Percentiles rank a stretch among this genome's conserved stretches.
Evolutionary conservation across 2,888 invertebrate species (phyloP).

Genomic region (Trypoxylon attenuatum): DNA sequence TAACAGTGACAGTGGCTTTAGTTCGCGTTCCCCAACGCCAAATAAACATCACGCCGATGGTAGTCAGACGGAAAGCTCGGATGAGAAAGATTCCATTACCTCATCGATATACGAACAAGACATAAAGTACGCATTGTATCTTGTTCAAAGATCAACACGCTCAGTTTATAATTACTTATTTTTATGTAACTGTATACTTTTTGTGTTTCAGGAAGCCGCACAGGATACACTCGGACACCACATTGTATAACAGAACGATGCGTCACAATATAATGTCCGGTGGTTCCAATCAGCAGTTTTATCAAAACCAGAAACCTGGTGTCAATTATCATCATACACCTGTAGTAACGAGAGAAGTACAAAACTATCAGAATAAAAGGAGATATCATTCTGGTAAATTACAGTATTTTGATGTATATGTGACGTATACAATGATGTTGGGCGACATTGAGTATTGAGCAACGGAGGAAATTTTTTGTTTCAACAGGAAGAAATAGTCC

Average conservation of each 20-base stretch:
- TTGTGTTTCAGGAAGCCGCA: conserved; percentile 56
- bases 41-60: conserved; percentile 65
- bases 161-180: neutral
- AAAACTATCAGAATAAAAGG: conserved; percentile 69
- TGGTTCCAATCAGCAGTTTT: conserved; percentile 62
- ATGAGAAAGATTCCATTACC: conserved; percentile 68
- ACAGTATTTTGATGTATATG: neutral
- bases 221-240: conserved; percentile 45
- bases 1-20: conserved; percentile 70
- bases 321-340: conserved; percentile 54
- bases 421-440: neutral
- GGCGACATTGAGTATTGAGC: neutral
- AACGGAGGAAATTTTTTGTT: neutral
- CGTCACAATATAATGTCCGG: conserved; percentile 55
- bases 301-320: conserved; percentile 61
- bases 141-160: neutral
- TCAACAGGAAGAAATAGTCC: conserved; percentile 64
- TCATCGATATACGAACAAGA: conserved; percentile 61
- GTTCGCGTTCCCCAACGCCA: conserved; percentile 71
- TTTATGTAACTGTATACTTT: neutral
- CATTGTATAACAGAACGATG: conserved; percentile 40
- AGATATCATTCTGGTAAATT: conserved; percentile 65
- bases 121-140: conserved; percentile 66
- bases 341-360: conserved; percentile 57
- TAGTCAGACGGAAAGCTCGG: conserved; percentile 69